Conservation (phyloP, 2,113 vertebrate genomes). For the Gulo gulo region DNA sequence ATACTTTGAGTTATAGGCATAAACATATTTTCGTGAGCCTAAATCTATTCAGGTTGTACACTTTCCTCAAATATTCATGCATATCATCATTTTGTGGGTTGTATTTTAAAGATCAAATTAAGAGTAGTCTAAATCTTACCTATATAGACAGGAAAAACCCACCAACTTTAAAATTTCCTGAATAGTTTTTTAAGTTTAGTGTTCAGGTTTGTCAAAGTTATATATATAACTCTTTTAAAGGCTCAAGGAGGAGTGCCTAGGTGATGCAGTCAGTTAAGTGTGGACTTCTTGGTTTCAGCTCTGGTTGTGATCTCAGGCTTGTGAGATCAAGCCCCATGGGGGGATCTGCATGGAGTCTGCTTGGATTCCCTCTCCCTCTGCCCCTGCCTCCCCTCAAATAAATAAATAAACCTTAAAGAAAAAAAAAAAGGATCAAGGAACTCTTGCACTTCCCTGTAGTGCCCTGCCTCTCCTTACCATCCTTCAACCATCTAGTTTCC, state of each 20-base stretch:
- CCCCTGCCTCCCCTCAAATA: too few species aligned
- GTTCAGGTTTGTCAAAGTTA: background rate
- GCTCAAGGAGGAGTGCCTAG: background rate
- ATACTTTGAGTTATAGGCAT: background rate
- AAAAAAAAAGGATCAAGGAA: background rate
- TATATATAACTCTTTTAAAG: background rate
- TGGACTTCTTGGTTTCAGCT: too few species aligned
- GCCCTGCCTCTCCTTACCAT: background rate
- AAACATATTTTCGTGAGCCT: background rate
- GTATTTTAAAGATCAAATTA: background rate
- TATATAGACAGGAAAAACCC: background rate
- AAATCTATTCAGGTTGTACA: background rate
- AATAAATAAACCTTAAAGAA: too few species aligned
- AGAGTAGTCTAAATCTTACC: background rate
- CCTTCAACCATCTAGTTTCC: background rate
- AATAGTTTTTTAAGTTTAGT: background rate
- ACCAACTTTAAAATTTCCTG: background rate
- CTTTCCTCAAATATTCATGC: background rate
- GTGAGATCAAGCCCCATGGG: too few species aligned
- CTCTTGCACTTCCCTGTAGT: background rate
- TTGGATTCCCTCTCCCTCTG: too few species aligned
- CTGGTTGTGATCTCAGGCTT: too few species aligned
- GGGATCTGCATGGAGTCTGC: too few species aligned
- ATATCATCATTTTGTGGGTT: background rate
- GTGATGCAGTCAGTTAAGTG: too few species aligned